Evolutionary conservation across 2,113 vertebrate species (phyloP), one percentile per base, ranked within the genome.

Genomic region (Anarrhichthys ocellatus): DNA sequence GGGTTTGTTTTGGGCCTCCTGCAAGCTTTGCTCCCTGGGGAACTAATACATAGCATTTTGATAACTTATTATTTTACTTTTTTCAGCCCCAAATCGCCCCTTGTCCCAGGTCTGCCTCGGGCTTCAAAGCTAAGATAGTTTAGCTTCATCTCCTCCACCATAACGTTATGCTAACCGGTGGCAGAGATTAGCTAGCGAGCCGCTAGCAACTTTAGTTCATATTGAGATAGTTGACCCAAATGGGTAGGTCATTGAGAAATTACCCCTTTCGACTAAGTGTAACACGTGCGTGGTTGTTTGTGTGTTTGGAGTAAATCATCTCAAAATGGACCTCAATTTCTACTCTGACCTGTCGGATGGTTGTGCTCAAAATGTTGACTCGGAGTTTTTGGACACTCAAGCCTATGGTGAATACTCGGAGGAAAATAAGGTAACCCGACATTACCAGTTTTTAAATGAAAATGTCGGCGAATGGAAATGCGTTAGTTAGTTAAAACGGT

Each of bases 321-420:
- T 80, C 2, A 83, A 36, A 22, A 95, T 95, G 94, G 94, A 95
- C 56, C 89, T 94, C 1, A 93, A 95, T 89, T 95, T 94, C 88
- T 95, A 95, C 83, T 92, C 94, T 1, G 92, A 93, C 17, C 79
- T 95, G 38, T 90, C 94, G 54, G 94, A 92, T 58, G 91, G 92
- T 10, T 92, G 92, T 72, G 58, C 85, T 68, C 92, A 94, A 84
- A 93, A 91, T 73, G 91, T 91, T 56, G 94, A 94, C 2, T 38
- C 92, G 1, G 93, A 94, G 90, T 95, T 94, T 83, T 76, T 94
- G 92, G 92, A 94, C 79, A 71, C 76, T 0, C 94, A 91, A 62
- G 58, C 87, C 7, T 94, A 92, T 61, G 91, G 88, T 42, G 92
- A 86, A 69, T 94, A 94, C 72, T 32, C 93, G 0, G 92, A 82